Base-by-base conservation (phyloP, 2,113 vertebrate species). In the Pteropus alecto region DNA sequence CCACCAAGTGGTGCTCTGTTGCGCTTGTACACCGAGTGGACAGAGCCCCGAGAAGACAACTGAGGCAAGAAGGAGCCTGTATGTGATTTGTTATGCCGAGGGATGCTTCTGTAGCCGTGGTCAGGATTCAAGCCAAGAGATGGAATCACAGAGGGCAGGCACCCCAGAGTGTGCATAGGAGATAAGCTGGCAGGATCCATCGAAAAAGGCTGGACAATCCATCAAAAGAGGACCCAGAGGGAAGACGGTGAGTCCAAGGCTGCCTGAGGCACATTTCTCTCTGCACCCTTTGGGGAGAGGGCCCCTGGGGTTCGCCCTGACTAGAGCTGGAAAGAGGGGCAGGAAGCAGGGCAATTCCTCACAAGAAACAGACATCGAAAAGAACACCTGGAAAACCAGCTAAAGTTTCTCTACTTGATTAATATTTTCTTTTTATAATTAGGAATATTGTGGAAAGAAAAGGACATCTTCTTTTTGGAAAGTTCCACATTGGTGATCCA, bases 391-490 rank as follows among this genome's bases (percentile, higher is more conserved):
- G 19, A 96, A 86, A 79, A 84, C 60, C n/a, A 96, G 26, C 58
- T 71, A 35, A 88, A 18, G 6, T 65, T 87, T 97, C 65, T 93
- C 22, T 54, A 41, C 22, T 77, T 28, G 51, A 35, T 87, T 76
- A 73, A 54, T 3, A 65, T 63, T 82, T 82, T 68, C 21, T 79
- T 51, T 92, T 89, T 78, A 41, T 74, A 60, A 94, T 87, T 95
- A 90, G 33, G 84, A 90, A 78, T 78, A 77, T 8, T 46, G 24
- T 68, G 24, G 15, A 48, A 67, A 89, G 30, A 77, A 68, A 91
- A 91, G 6, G 1, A 79, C 63, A 7, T 76, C 13, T 94, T 93
- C 4, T 26, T 88, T 38, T 24, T 48, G 11, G 60, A 85, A 95
- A 82, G 70, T 24, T 88, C 56, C 46, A 71, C 3, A 4, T 41